These are phyloP conservation scores for Enteromius mattozi DNA, from an alignment of 2,797 vertebrate species.

Conservation along the genomic window DNA sequence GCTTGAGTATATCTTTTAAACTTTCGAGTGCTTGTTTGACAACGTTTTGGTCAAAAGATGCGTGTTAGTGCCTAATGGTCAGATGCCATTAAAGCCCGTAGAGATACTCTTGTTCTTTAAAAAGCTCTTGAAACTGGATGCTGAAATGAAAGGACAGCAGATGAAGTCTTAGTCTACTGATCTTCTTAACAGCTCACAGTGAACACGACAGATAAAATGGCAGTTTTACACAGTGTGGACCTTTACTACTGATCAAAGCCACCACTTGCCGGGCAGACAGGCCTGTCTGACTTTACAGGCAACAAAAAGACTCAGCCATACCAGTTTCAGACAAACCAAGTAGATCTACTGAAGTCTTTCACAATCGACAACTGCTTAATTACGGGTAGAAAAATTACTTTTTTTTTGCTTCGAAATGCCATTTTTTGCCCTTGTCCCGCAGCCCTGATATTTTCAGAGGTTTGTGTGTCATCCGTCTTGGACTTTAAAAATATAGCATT, in stretches of 20 bases:
- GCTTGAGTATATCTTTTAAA: not conserved
- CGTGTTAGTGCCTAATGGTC: conserved; percentile 1
- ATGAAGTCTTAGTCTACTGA: conserved; percentile 62
- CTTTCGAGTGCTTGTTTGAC: not conserved
- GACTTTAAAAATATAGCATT: conserved; percentile 52
- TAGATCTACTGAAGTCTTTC: not conserved
- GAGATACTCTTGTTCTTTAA: conserved; percentile 32
- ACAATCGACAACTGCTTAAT: not conserved
- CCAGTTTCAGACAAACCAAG: not conserved
- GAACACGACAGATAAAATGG: conserved; percentile 53
- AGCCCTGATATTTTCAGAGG: conserved; percentile 17
- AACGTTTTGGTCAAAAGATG: conserved; percentile 18
- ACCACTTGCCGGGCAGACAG: conserved; percentile 46
- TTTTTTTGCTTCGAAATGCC: not conserved
- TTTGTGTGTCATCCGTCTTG: conserved; percentile 16
- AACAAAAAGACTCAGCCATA: not conserved
- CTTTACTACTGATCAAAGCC: conserved; percentile 59
- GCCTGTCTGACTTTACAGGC: conserved; percentile 21
- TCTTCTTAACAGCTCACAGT: conserved; percentile 65
- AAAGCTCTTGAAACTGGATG: conserved; percentile 47
- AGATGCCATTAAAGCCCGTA: conserved; percentile 14
- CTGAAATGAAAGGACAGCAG: conserved; percentile 64
- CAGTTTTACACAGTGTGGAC: conserved; percentile 32
- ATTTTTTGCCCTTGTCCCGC: conserved; percentile 13
- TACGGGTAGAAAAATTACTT: not conserved